Percentiles rank a stretch among this genome's conserved stretches.
These are phyloP conservation scores for Lepisosteus oculatus DNA, from an alignment of 2,113 vertebrate genomes.

Conservation along the genomic window DNA sequence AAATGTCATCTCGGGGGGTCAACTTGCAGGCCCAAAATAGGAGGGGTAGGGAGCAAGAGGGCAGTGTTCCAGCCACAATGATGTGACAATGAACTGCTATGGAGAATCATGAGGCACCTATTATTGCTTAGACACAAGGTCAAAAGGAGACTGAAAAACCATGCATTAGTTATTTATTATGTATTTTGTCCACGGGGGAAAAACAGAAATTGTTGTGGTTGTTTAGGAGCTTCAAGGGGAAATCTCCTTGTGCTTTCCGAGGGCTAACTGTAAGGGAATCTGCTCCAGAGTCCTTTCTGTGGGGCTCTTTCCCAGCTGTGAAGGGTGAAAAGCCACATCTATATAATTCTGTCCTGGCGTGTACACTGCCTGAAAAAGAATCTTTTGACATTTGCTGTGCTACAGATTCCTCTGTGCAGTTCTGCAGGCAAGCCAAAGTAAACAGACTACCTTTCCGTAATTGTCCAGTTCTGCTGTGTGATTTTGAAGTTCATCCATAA, in stretches of 20 bases:
- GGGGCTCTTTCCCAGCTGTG: no score
- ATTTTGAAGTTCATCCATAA: background rate
- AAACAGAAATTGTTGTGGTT: background rate
- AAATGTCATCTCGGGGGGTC: conserved; percentile 6
- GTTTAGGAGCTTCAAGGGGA: background rate
- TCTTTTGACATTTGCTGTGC: background rate
- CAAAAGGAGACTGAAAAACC: background rate
- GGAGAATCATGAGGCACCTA: background rate
- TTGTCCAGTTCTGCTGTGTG: background rate
- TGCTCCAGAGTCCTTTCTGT: background rate
- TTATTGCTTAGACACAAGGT: background rate
- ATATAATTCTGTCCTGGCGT: no score
- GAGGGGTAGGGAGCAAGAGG: background rate
- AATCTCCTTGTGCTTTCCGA: background rate
- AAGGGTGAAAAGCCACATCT: no score
- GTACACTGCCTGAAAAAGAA: no score
- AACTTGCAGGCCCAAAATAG: background rate
- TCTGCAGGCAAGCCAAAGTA: background rate
- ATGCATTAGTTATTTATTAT: background rate
- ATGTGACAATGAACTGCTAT: background rate
- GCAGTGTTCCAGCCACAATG: background rate
- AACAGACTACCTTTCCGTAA: background rate
- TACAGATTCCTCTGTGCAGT: background rate
- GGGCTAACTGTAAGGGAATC: background rate
- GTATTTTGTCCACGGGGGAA: background rate